Evolutionary conservation across 2,888 invertebrate genomes (phyloP).

Genomic region (Elmis aenea): DNA sequence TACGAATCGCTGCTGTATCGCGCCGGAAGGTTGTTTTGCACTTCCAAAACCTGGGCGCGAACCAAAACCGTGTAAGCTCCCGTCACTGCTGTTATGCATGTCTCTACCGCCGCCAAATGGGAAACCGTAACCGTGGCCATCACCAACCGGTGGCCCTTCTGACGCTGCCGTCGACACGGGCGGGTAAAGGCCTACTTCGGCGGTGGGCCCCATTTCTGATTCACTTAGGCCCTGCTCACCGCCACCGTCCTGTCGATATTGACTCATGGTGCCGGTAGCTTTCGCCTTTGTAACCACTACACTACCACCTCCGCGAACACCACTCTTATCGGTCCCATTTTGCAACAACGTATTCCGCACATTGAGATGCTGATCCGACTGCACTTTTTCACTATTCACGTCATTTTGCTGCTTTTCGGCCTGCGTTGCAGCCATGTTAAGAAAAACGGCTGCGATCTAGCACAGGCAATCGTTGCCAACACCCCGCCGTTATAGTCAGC

Average conservation of each 20-base stretch:
- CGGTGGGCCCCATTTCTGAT: slow-evolving; percentile 34
- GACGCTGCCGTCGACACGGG: slow-evolving; percentile 24
- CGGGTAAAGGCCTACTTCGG: slow-evolving; percentile 24
- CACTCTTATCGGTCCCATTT: slow-evolving; percentile 73
- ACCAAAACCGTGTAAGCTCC: slow-evolving; percentile 50
- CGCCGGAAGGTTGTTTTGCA: slow-evolving; percentile 46
- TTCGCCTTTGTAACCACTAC: slow-evolving; percentile 62
- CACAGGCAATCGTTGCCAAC: slow-evolving; percentile 55
- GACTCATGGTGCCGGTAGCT: slow-evolving; percentile 65
- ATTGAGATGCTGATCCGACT: slow-evolving; percentile 62
- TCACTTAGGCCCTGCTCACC: slow-evolving; percentile 41
- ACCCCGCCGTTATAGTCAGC: slow-evolving; percentile 53
- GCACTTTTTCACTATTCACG: slow-evolving; percentile 60
- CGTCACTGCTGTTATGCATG: slow-evolving; percentile 50
- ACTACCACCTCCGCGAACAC: slow-evolving; percentile 62
- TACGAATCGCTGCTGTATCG: slow-evolving; percentile 59
- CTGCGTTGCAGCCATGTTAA: slow-evolving; percentile 82
- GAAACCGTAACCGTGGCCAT: slow-evolving; percentile 37
- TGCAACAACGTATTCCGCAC: slow-evolving; percentile 65
- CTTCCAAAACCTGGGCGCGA: slow-evolving; percentile 55
- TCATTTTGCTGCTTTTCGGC: slow-evolving; percentile 78
- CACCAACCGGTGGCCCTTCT: slow-evolving; percentile 48
- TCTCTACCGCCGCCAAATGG: slow-evolving; percentile 40
- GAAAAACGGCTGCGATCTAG: slow-evolving; percentile 46
- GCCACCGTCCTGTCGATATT: slow-evolving; percentile 65